phyloP scores from a whole-genome alignment of 1,140 invertebrate species.

The Drosophila repleta region DNA sequence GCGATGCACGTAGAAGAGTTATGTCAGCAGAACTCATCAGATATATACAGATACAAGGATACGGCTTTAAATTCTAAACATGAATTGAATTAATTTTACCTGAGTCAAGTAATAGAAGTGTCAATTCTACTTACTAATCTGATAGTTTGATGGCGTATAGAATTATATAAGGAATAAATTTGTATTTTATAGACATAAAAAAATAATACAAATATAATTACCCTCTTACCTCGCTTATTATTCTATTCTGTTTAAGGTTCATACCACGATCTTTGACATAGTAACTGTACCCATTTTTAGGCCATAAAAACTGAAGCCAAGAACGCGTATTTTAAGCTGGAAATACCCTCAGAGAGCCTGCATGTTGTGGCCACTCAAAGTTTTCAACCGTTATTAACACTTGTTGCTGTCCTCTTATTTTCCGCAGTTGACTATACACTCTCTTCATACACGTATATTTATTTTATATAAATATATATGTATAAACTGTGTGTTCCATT shows the following conservation, averaged over 20 bases:
- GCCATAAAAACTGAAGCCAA: not conserved
- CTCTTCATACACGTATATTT: not conserved
- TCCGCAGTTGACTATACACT: constrained; percentile 12
- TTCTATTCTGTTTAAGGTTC: no score
- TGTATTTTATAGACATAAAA: no score
- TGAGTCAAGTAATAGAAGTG: no score
- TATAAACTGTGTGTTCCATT: constrained; percentile 18
- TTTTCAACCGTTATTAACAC: constrained; percentile 18
- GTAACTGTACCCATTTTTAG: no score
- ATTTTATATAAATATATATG: constrained; percentile 4
- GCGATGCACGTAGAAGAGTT: no score
- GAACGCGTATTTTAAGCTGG: not conserved
- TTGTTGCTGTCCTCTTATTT: constrained; percentile 3
- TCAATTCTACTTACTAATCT: no score
- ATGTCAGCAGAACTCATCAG: not conserved
- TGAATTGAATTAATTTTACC: no score
- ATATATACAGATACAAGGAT: not conserved
- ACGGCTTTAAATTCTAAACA: not conserved
- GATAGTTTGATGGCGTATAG: no score
- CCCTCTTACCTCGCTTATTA: no score
- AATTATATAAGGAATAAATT: no score
- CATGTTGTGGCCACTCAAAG: not conserved
- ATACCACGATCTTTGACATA: no score
- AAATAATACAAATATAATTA: no score
- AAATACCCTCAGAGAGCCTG: not conserved